Evolutionary conservation across 1,140 invertebrate species (phyloP), one percentile per base, ranked within the genome.

Genomic region (Paralvinella palmiformis): DNA sequence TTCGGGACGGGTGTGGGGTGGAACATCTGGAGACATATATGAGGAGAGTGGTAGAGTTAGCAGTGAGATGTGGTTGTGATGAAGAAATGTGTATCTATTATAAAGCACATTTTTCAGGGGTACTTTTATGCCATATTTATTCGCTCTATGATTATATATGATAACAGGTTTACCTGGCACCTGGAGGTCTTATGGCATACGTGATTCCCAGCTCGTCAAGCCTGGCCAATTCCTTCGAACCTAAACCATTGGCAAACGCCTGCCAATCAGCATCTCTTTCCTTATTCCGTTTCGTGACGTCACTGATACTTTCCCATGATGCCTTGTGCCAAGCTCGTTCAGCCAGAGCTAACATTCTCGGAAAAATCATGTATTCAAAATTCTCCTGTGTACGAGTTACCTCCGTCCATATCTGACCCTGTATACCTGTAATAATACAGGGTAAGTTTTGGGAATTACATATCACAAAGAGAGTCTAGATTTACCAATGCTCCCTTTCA

Each of bases 251-350:
- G 13, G 71, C 70, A 63, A 79, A 79, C 1, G 36, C 41, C 41
- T 66, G 60, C 76, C 76, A 79, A 58, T 79, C 75, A 0, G 22
- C 27, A 7, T 70, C 57, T 55, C 68, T 48, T 1, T 27, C 41
- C 1, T 7, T 2, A 41, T 60, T 24, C 41, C 58, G 22, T 2
- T 7, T 33, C n/a, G 20, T 10, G 20, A 3, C 6, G 5, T 35
- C 33, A 2, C 17, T 45, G 27, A 41, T n/a, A 13, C 0, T 27
- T 62, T 76, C 74, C 75, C 75, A 77, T 15, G 37, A 6, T 27
- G 72, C 69, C 32, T 68, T 66, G 52, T 75, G 73, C 75, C 75
- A 77, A 1, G 72, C 72, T 27, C 74, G 60, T 66, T 77, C 75
- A 15, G 75, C 75, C 24, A 76, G 62, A 5, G 75, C 74, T 15